These are phyloP conservation scores for Pachyramphus minor DNA, from an alignment of 2,113 vertebrate species.

Conservation along the genomic window DNA sequence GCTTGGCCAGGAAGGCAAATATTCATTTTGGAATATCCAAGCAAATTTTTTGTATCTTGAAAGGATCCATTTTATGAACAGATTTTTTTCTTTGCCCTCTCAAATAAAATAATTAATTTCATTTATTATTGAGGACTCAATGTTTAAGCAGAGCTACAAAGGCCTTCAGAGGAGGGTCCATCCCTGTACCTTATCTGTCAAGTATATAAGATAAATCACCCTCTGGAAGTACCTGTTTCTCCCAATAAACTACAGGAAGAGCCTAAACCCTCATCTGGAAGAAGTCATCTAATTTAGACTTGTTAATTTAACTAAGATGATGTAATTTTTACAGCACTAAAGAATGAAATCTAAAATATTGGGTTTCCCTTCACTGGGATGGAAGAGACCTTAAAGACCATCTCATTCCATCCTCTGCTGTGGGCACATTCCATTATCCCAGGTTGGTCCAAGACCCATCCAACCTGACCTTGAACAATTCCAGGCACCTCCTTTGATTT, in stretches of 20 bases:
- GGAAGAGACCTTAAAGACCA: not conserved
- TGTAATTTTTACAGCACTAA: too few relatives aligned
- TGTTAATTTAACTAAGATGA: not conserved
- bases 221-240: not conserved
- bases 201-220: not conserved
- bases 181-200: not conserved
- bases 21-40: not conserved
- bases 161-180: not conserved
- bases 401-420: not conserved
- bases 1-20: not conserved
- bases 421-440: fast-evolving
- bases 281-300: not conserved
- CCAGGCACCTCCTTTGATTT: not conserved
- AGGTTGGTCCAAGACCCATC: not conserved
- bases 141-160: not conserved
- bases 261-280: not conserved
- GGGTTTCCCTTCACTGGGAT: too few relatives aligned
- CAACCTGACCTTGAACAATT: not conserved
- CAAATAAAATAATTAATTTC: not conserved
- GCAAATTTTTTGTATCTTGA: not conserved
- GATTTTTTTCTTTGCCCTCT: not conserved
- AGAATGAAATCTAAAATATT: too few relatives aligned
- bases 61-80: not conserved
- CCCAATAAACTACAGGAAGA: not conserved
- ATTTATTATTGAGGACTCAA: not conserved